A percentile compares a stretch with the other conserved stretches of the same genome.
Conservation (phyloP, 1,140 invertebrate genomes). For the Dreissena rostriformis region DNA sequence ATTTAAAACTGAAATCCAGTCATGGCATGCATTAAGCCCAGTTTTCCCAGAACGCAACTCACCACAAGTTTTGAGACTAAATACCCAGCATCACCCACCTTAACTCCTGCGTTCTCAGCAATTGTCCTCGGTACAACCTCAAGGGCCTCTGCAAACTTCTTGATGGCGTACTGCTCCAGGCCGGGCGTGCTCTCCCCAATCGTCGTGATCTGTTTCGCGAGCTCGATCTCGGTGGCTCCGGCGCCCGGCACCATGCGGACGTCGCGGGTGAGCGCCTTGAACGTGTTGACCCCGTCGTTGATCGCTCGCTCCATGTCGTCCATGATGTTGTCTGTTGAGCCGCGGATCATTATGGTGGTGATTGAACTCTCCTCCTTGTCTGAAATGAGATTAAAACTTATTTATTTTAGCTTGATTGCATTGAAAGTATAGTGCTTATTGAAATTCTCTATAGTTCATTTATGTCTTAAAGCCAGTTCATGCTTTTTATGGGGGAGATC, state of each 20-base stretch:
- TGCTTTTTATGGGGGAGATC: too few relatives aligned
- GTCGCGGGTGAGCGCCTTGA: slow-evolving; percentile 88
- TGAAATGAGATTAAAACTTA: slow-evolving; percentile 56
- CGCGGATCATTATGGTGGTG: slow-evolving; percentile 96
- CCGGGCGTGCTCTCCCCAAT: slow-evolving; percentile 94
- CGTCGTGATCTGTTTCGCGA: slow-evolving; percentile 91
- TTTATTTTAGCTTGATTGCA: too few relatives aligned
- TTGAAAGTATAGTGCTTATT: too few relatives aligned
- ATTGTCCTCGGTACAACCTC: slow-evolving; percentile 95
- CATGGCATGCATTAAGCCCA: too few relatives aligned
- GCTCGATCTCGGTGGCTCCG: slow-evolving; percentile 96
- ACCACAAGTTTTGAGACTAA: too few relatives aligned
- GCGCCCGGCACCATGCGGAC: slow-evolving; percentile 94
- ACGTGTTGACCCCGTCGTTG: slow-evolving; percentile 99
- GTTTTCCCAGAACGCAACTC: neutral
- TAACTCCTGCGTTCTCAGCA: slow-evolving; percentile 96
- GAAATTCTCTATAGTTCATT: too few relatives aligned
- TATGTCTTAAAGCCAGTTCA: too few relatives aligned
- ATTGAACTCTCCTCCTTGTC: slow-evolving; percentile 89
- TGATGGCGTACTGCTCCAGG: slow-evolving; percentile 97
- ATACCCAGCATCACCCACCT: slow-evolving; percentile 79
- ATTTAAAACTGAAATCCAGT: too few relatives aligned
- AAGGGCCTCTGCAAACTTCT: slow-evolving; percentile 95
- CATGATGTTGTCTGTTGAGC: slow-evolving; percentile 99
- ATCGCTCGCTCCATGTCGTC: slow-evolving; percentile 99